Base-by-base conservation (phyloP, 2,888 invertebrate species). In the Andrena bucephala region DNA sequence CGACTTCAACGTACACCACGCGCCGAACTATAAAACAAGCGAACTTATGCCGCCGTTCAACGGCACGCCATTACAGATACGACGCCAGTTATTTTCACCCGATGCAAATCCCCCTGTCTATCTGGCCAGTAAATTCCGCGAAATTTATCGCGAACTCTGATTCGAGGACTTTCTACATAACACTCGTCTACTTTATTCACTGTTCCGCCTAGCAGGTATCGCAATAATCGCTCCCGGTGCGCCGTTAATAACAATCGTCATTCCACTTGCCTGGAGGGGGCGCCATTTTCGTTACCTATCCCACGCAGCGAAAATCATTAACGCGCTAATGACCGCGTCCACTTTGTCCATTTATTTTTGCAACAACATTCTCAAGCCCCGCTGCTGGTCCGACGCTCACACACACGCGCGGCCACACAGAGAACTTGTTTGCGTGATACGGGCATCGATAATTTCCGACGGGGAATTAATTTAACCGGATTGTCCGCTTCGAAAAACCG, bases 101-200 rank as follows among this genome's bases (percentile, higher is more conserved):
- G 50, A 78, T 78, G 80, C 67, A 80, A 80, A 80, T 71, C 68
- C 72, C 33, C 60, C 54, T 77, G 42, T 42, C 67, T 78, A 78
- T 80, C 78, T 71, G 62, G 78, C 78, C 60, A 48, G 70, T 69
- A 70, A 77, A 79, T 79, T 70, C 70, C 69, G 5, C 57, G 77
- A 70, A 65, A 79, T 77, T 77, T 69, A 79, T 79, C 77, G 54
- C 29, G n/a, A 50, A 77, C 76, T 63, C 76, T 20, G 69, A 69
- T 69, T 57, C 59, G 20, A n/a, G 13, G 69, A 69, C 69, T 69
- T 69, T 69, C 69, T 69, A 69, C 59, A 59, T 27, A 57, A 57
- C 59, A 27, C 63, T 33, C 52, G 52, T 4, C 42, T 63, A 33
- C 27, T 68, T 59, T 70, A 57, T 33, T 50, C 52, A 42, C 70